Evolutionary conservation across 2,888 invertebrate species (phyloP), one percentile per base, ranked within the genome.

Genomic region (Drosophila villosipedis): DNA sequence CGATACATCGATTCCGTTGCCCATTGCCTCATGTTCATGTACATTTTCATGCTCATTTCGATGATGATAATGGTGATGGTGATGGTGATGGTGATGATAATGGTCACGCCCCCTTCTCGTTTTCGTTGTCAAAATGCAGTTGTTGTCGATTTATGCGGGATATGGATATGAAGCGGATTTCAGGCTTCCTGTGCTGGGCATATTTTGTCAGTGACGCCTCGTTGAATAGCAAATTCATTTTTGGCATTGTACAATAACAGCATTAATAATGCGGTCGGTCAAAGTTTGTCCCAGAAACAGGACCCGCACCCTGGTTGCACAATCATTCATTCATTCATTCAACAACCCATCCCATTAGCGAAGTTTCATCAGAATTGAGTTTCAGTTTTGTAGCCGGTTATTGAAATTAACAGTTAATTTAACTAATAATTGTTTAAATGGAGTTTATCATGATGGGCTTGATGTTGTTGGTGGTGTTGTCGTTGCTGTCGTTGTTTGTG

Each of bases 391-490:
- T 43, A 52, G 67, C 65, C 52, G 74, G 41, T 71, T 76, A 84
- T 76, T 80, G 80, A 82, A 85, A 88, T 85, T 83, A 86, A 88
- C 90, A 80, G 78, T 89, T 80, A 85, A 88, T 90, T 89, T 78
- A 78, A 88, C 71, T 77, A 78, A 85, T 85, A 80, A 83, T 90
- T 85, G 89, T 55, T 84, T 84, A 77, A 78, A 85, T 77, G 68
- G 57, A 78, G 62, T 78, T 75, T 78, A 80, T 83, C 82, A 54
- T 67, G 73, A 69, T 75, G 81, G 52, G 25, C 50, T 65, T 47
- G 2, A 28, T 53, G 33, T 28, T 35, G 22, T 49, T 50, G 14
- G 12, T 58, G 39, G 6, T 67, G 61, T 19, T 69, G 52, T 54
- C 72, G 55, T n/a, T 30, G 33, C 12, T 49, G 39, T 37, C 60